Base-by-base conservation (phyloP, 2,113 vertebrate species). In the rat (Rattus norvegicus) region DNA sequence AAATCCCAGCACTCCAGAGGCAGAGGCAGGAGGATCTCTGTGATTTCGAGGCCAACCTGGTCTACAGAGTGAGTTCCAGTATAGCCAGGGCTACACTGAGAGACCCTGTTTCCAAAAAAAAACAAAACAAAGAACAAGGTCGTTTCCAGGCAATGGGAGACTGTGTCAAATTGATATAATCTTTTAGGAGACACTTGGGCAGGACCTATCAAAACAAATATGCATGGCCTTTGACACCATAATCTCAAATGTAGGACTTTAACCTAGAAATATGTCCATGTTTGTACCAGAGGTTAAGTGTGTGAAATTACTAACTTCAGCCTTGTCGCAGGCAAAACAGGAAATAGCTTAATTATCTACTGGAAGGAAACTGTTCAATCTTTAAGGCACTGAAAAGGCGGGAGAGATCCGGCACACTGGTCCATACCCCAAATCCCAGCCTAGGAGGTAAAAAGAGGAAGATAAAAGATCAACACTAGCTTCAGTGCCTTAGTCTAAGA, bases 181-280 rank as follows among this genome's bases (percentile, higher is more conserved):
- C 54, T n/a, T 59, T 81, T n/a, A 92, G 80, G 61, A 33, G 7
- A 86, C 28, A 93, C 17, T 11, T 94, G 83, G 69, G 33, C 28
- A 93, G 26, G 61, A 65, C 43, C 33, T 90, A 77, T 39, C 59
- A 97, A 61, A 83, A 94, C 43, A 93, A 87, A 95, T 65, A 92
- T 17, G 39, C 16, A 84, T 67, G 69, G 22, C 54, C 47, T 97
- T 92, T 92, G 56, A 95, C 4, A 76, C 12, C 49, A 11, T 91
- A 85, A 85, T 89, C 88, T 54, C 30, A 76, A 49, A 54, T 89
- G 92, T 85, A 86, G 93, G 43, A 63, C 72, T 73, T 92, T 89
- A 89, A 93, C 81, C 63, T 95, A 69, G 69, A 91, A 11, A 91
- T 72, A 80, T 2, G 73, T 14, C 72, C 30, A 86, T n/a, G 63